Base-by-base conservation (phyloP, 2,797 vertebrate genomes). In the Sebastes reedi region DNA sequence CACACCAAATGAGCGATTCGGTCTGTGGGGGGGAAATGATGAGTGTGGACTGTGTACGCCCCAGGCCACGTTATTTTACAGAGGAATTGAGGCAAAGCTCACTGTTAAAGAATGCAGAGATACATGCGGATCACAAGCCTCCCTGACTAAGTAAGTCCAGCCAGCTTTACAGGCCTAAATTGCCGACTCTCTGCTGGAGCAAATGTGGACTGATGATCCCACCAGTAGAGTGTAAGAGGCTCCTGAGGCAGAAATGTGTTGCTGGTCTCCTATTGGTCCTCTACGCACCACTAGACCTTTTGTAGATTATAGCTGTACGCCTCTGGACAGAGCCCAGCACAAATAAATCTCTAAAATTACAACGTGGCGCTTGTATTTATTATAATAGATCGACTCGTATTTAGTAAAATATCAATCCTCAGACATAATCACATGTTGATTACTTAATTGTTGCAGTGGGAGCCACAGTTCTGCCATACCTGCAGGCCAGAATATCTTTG, bases 51-150 rank as follows among this genome's bases (percentile, higher is more conserved):
- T 80, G 77, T 75, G 71, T 69, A 39, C 1, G 68, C 75, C 69
- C 66, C 4, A 61, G 81, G 83, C 67, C 36, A 65, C 30, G 14
- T 64, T 85, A 62, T 77, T 84, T 82, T 52, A 72, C 66, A 87
- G 70, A 68, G 34, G 73, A 87, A 83, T 11, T 76, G 78, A 84
- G 82, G 77, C 67, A 10, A 60, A 75, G 79, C 86, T 91, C 88
- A 90, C 86, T 39, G 79, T 81, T 77, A 72, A 91, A 88, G 85
- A 88, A 93, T 86, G 87, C 75, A 83, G 75, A 85, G 69, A 82
- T 58, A 70, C 54, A 80, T 20, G 69, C 65, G 76, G 75, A 83
- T 87, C 86, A 78, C 68, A 22, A 75, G 42, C 59, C 56, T 80
- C 66, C 52, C 70, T 91, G 75, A 89, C 81, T 78, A 82, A 86